These are phyloP conservation scores for Accipiter cooperii DNA, from an alignment of 2,113 vertebrate species.

Conservation along the genomic window DNA sequence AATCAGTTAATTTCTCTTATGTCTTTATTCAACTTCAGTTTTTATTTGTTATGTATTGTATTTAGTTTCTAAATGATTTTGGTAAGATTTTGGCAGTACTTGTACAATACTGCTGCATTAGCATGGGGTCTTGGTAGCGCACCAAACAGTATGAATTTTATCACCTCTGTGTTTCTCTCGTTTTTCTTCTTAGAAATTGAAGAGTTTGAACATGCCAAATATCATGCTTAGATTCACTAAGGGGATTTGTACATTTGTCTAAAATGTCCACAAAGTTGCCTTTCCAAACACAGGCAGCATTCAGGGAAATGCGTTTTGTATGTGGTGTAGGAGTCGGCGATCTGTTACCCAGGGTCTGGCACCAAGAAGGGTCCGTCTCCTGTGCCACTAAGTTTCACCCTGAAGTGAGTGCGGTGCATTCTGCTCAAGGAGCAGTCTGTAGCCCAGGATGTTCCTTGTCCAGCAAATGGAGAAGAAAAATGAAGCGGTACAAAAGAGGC, in stretches of 20 bases:
- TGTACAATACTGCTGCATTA: not conserved
- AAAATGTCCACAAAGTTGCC: not conserved
- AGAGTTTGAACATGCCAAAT: not conserved
- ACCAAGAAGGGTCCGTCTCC: not conserved
- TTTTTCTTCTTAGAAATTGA: not conserved
- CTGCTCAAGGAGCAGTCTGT: not conserved
- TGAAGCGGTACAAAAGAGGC: not conserved
- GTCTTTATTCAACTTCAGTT: not conserved
- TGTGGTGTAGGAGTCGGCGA: too few species aligned
- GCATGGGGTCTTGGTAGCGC: not conserved
- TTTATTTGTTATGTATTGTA: not conserved
- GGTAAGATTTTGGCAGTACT: not conserved
- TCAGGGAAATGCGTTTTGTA: not conserved
- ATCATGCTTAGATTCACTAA: not conserved
- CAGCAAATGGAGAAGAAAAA: not conserved
- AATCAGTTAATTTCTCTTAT: not conserved
- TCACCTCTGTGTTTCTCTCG: not conserved
- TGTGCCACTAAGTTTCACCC: not conserved
- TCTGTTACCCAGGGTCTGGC: not conserved
- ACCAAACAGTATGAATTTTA: not conserved
- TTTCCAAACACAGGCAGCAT: not conserved
- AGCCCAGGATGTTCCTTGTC: not conserved
- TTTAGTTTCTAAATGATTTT: not conserved
- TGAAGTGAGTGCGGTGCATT: not conserved
- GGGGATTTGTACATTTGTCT: not conserved